A percentile compares a stretch with the other conserved stretches of the same genome.
phyloP scores from a whole-genome alignment of 2,888 invertebrate species.

The Andrena flavipes region DNA sequence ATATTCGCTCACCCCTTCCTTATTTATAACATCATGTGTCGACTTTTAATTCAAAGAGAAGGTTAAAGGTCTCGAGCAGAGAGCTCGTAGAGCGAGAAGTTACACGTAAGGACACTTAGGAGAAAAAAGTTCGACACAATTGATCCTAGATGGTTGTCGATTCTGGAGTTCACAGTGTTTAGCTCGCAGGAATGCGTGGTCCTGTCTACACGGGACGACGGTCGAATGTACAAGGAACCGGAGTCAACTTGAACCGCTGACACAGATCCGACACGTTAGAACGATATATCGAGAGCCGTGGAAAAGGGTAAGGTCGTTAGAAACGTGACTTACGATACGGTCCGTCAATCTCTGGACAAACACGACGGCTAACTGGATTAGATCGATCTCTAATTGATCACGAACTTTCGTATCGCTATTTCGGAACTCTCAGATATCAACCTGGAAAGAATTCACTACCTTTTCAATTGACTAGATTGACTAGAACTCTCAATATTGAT shows the following conservation, averaged over 20 bases:
- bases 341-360: slow-evolving; percentile 43
- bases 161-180: neutral
- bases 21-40: neutral
- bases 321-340: slow-evolving; percentile 58
- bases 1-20: no score
- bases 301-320: slow-evolving; percentile 67
- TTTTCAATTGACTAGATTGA: neutral
- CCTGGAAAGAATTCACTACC: neutral
- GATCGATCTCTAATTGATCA: slow-evolving; percentile 17
- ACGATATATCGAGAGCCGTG: slow-evolving; percentile 12
- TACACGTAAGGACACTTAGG: neutral
- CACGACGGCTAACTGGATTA: slow-evolving; percentile 13
- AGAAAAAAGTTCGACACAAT: neutral
- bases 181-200: slow-evolving; percentile 14
- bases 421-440: neutral
- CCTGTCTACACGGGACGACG: neutral
- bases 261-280: slow-evolving; percentile 28
- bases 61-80: neutral
- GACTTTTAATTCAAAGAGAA: neutral
- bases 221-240: slow-evolving; percentile 28
- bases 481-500: neutral
- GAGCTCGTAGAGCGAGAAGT: neutral
- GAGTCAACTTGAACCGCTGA: slow-evolving; percentile 13
- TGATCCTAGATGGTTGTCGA: neutral
- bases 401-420: slow-evolving; percentile 1